Percentiles rank a stretch among this genome's conserved stretches.
These are phyloP conservation scores for Ceyx erithaca DNA, from an alignment of 2,797 vertebrate species.

Conservation along the genomic window DNA sequence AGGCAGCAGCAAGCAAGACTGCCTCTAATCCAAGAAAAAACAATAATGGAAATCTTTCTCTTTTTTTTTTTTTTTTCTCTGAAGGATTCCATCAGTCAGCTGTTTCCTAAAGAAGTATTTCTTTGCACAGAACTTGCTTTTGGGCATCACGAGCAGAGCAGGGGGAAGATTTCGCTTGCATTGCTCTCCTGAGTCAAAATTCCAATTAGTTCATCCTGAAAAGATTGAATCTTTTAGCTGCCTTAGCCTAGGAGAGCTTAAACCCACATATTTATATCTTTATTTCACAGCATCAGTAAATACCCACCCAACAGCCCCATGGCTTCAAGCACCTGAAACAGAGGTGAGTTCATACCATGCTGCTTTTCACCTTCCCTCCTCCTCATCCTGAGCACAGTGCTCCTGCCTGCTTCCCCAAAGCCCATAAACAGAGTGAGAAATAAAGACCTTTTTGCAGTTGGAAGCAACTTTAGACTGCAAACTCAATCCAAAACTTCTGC, in stretches of 20 bases:
- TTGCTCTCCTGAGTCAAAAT: background rate
- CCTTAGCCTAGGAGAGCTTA: background rate
- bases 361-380: background rate
- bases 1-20: constrained; percentile 3
- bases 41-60: constrained; percentile 11
- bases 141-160: constrained; percentile 11
- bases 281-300: background rate
- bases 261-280: background rate
- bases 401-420: background rate
- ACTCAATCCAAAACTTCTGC: constrained; percentile 11
- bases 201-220: background rate
- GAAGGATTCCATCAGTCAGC: constrained; percentile 9
- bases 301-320: background rate
- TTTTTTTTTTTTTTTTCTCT: background rate
- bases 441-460: constrained; percentile 10
- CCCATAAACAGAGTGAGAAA: background rate
- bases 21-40: background rate
- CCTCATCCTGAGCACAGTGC: background rate
- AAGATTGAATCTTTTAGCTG: background rate
- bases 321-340: background rate
- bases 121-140: constrained; percentile 3
- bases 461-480: constrained; percentile 15
- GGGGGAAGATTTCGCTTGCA: constrained; percentile 40
- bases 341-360: background rate
- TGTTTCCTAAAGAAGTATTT: constrained; percentile 59